Evolutionary conservation across 2,797 vertebrate genomes (phyloP).

Genomic region (Neosilurus mollespiculum): DNA sequence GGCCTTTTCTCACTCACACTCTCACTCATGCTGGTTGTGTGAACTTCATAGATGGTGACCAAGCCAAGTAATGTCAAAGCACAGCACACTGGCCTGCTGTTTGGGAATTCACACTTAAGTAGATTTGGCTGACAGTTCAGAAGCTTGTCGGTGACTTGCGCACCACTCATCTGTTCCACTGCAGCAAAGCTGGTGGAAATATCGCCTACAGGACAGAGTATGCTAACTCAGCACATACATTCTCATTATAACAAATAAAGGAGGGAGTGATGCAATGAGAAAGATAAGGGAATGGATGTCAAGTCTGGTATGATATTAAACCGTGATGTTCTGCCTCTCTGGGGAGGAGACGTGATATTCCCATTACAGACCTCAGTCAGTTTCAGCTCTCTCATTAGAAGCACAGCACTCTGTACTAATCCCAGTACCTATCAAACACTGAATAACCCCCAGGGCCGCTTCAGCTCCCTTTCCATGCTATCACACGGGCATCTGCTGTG

Average conservation of each 20-base stretch:
- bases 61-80: background rate
- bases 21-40: background rate
- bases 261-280: background rate
- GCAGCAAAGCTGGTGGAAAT: slow-evolving; percentile 33
- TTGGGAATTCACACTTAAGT: slow-evolving; percentile 46
- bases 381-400: background rate
- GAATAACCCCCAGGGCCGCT: background rate
- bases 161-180: slow-evolving; percentile 44
- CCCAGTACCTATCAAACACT: slow-evolving; percentile 24
- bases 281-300: background rate
- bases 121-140: slow-evolving; percentile 45
- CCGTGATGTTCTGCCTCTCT: slow-evolving; percentile 7
- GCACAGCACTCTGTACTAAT: slow-evolving; percentile 15
- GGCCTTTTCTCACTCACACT: background rate
- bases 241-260: slow-evolving; percentile 19
- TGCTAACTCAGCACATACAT: slow-evolving; percentile 44
- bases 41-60: background rate
- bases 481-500: slow-evolving; percentile 1
- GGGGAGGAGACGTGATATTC: slow-evolving; percentile 25
- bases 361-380: background rate
- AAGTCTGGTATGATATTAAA: background rate
- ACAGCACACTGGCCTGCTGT: slow-evolving; percentile 14
- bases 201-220: slow-evolving; percentile 30
- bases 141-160: slow-evolving; percentile 46
- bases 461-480: slow-evolving; percentile 8